Conservation (phyloP, 2,888 invertebrate genomes). For the Idaea straminata region DNA sequence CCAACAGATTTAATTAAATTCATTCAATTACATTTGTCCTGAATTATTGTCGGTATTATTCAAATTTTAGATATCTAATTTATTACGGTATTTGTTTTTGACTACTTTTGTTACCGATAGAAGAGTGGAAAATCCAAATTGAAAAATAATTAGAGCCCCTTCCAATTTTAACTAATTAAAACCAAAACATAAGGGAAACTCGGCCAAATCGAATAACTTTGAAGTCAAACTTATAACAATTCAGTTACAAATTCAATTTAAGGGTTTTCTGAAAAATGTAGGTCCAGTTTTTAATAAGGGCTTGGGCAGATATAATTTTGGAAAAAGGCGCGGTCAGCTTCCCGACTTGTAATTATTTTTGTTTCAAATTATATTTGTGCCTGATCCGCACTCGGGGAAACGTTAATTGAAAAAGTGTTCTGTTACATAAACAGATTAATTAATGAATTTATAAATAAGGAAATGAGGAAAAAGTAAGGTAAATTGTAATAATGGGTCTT, state of each 20-base stretch:
- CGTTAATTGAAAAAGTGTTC: conserved; percentile 14
- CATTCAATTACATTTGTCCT: too few relatives aligned
- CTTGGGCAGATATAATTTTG: conserved; percentile 4
- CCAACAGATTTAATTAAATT: too few relatives aligned
- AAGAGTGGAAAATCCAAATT: not conserved
- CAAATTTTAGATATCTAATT: not conserved
- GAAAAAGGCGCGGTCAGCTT: conserved; percentile 6
- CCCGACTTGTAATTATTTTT: conserved; percentile 6
- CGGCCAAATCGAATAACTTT: not conserved
- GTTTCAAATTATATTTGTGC: conserved; percentile 11
- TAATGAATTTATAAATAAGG: conserved; percentile 1
- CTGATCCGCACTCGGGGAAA: conserved; percentile 2
- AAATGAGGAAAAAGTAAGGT: not conserved
- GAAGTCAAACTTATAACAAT: not conserved
- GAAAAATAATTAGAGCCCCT: conserved; percentile 1
- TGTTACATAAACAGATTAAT: not conserved
- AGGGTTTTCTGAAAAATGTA: conserved; percentile 4
- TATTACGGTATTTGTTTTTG: conserved; percentile 15
- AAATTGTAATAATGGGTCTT: not conserved
- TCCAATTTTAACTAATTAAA: not conserved
- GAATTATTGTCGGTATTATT: too few relatives aligned
- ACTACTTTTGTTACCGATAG: not conserved
- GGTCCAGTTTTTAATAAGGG: conserved; percentile 2
- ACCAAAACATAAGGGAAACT: not conserved
- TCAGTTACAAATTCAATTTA: conserved; percentile 3